Evolutionary conservation across 2,888 invertebrate genomes (phyloP).

Genomic region (Dione juno): DNA sequence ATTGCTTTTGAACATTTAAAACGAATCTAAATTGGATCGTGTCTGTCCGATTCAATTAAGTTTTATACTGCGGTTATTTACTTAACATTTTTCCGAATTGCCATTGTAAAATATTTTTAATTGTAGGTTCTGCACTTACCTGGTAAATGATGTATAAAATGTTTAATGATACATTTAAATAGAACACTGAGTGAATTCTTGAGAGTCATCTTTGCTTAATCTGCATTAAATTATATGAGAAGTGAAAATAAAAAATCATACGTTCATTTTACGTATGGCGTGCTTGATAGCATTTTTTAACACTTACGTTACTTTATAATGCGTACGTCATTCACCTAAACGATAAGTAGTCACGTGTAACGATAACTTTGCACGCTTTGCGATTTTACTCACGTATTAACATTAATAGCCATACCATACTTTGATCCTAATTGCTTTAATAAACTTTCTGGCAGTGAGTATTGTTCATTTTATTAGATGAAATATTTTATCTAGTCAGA

Average conservation of each 20-base stretch:
- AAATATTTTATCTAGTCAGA: neutral
- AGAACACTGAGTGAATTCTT: too few species aligned
- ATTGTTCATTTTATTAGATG: neutral
- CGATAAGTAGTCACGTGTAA: constrained; percentile 28
- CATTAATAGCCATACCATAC: constrained; percentile 2
- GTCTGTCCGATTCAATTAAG: constrained; percentile 23
- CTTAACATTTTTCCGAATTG: constrained; percentile 6
- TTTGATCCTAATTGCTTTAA: neutral
- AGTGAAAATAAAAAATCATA: neutral
- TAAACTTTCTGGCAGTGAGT: constrained; percentile 9
- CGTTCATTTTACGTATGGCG: neutral
- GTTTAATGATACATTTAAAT: too few species aligned
- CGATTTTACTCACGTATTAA: constrained; percentile 21
- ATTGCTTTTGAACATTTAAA: constrained; percentile 27
- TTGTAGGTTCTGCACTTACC: too few species aligned
- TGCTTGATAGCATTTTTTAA: constrained; percentile 7
- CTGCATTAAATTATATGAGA: neutral
- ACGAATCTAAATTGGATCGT: constrained; percentile 22
- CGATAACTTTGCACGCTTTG: constrained; percentile 16
- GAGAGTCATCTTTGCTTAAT: too few species aligned
- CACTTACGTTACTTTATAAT: constrained; percentile 12
- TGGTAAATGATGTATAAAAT: too few species aligned
- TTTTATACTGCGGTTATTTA: constrained; percentile 7
- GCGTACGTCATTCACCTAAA: constrained; percentile 11
- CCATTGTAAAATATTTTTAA: neutral